These are phyloP conservation scores for human DNA, from an alignment of 2,113 vertebrate genomes.

Conservation along the genomic window DNA sequence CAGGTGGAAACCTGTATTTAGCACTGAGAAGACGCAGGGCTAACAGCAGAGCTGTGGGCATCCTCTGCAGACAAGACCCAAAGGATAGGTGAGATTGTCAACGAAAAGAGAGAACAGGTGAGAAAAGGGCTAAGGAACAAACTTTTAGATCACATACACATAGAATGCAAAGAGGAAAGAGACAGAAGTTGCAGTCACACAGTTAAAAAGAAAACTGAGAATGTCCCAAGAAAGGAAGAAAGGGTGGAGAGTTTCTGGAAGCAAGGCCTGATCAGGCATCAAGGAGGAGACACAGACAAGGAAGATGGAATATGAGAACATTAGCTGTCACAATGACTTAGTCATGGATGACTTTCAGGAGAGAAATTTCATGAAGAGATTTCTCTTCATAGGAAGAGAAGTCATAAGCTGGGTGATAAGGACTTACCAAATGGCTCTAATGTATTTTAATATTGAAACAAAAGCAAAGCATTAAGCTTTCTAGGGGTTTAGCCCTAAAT, in stretches of 20 bases:
- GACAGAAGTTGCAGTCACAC: not conserved
- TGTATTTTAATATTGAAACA: not conserved
- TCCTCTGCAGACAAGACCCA: not conserved
- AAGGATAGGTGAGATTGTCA: not conserved
- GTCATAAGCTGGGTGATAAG: not conserved
- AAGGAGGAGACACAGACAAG: conserved; percentile 21
- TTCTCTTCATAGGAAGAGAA: conserved; percentile 36
- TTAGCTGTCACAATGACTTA: conserved; percentile 54
- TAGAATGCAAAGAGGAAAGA: not conserved
- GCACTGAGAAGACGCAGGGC: not conserved
- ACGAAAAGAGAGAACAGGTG: not conserved
- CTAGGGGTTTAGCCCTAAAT: conserved; percentile 19
- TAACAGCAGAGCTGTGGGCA: not conserved
- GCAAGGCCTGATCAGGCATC: not conserved
- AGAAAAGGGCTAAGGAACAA: not conserved
- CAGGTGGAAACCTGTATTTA: not conserved
- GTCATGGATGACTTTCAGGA: conserved; percentile 50
- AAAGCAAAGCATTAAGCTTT: not conserved
- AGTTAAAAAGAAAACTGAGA: conserved; percentile 10
- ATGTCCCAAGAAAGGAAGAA: not conserved
- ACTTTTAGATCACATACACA: not conserved
- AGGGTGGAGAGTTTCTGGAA: conserved; percentile 58
- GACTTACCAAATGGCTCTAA: not conserved
- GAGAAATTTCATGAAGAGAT: conserved; percentile 15
- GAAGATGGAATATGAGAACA: conserved; percentile 34